Evolutionary conservation across 2,888 invertebrate species (phyloP), one percentile per base, ranked within the genome.

Genomic region (Ariolimax columbianus): DNA sequence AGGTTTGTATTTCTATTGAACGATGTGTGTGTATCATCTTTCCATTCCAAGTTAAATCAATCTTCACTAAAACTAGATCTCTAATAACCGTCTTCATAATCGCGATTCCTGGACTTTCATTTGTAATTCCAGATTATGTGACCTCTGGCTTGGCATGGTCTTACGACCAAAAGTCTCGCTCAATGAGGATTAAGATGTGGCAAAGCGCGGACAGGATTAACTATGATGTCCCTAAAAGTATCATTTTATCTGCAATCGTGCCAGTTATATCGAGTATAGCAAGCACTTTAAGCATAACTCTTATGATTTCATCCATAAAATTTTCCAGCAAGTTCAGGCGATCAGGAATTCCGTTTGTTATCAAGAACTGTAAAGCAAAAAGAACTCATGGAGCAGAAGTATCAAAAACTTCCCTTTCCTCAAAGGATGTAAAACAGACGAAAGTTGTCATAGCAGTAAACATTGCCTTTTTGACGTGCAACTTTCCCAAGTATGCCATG

Each of bases 41-140:
- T 36, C 70, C 70, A n/a, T 70, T 70, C 70, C 36, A 70, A 17
- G 38, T 70, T 70, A 70, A 23, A 70, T 36, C 70, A 2, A 36
- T 70, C 36, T 70, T 70, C 36, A 70, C 70, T 36, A 70, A 23
- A 38, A 36, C 36, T 70, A 0, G 38, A 4, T 70, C 70, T 38
- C 1, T 70, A 23, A 1, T 70, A 1, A 70, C 70, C 14, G 70
- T 36, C 0, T 19, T 70, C 11, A 17, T 17, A 70, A 70, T 38
- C 36, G 3, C 38, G 36, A 19, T 70, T 38, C 19, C 14, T 14
- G 36, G 36, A 0, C 36, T 70, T 7, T 14, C 17, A 19, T 36
- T 70, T 38, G 11, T 70, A 3, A 70, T 70, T 19, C 70, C 70
- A 19, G 70, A 70, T 36, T 70, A 38, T 36, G 17, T 70, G 4